Base-by-base conservation (phyloP, 2,113 vertebrate genomes). In the Ornithorhynchus anatinus region DNA sequence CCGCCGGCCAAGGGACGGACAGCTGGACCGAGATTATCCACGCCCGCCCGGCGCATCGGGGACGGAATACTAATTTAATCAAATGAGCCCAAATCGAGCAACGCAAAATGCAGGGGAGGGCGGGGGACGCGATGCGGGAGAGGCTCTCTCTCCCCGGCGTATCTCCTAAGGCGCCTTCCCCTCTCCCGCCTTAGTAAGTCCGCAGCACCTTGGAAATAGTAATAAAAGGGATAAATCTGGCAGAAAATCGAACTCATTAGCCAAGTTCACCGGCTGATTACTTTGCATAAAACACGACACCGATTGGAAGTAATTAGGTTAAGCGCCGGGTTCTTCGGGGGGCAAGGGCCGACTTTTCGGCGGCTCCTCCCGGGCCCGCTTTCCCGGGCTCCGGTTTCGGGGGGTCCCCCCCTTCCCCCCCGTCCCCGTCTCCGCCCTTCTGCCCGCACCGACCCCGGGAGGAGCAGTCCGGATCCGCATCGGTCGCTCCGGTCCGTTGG, bases 181-280 rank as follows among this genome's bases (percentile, higher is more conserved):
- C 25, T 54, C 6, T 22, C 58, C 82, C 16, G 65, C 75, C 39
- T 89, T 88, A 92, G 92, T 87, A 90, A 89, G 91, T 89, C 89
- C 84, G 89, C 92, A 79, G 94, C 92, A 91, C 92, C 94, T 94
- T 92, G 78, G 93, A 94, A 87, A 95, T 92, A 92, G 94, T 94
- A 95, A 95, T 94, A 95, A 95, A 95, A 95, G 93, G 89, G 91
- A 93, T 95, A 97, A 97, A 99, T 96, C 95, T 96, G 94, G 96
- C 96, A 97, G 97, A 98, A 98, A 98, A 98, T 98, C 96, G 95
- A 97, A 96, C 95, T 98, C 95, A 98, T 97, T 98, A 98, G 94
- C 86, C 89, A 92, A 95, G 95, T 96, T 97, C 95, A 95, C 89
- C 94, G 94, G 94, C 94, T 95, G 96, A 97, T 96, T 95, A 94